Evolutionary conservation across 2,797 vertebrate species (phyloP).

Genomic region (Austrolebias charrua): DNA sequence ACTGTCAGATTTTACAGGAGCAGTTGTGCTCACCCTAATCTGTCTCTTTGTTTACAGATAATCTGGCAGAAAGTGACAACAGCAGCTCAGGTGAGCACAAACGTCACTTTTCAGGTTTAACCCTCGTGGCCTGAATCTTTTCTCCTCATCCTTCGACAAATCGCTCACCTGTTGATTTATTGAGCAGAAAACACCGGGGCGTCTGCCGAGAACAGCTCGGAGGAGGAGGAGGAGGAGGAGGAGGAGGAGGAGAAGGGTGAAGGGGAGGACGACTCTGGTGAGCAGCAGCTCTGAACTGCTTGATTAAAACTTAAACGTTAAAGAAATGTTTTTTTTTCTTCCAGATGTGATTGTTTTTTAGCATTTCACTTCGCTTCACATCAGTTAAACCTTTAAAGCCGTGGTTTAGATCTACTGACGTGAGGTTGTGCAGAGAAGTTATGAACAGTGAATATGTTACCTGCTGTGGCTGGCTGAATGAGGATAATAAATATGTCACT

Average conservation of each 20-base stretch:
- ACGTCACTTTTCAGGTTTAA: neutral
- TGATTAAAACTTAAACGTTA: neutral
- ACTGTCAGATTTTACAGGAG: neutral
- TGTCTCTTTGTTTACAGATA: slow-evolving; percentile 58
- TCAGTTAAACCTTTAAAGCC: too few species aligned
- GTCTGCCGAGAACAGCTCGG: slow-evolving; percentile 71
- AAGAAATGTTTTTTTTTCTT: too few species aligned
- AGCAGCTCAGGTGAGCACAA: slow-evolving; percentile 65
- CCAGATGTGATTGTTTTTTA: too few species aligned
- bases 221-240: slow-evolving; percentile 64
- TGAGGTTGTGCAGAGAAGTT: too few species aligned
- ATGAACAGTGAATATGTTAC: too few species aligned
- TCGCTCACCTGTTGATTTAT: slow-evolving; percentile 8
- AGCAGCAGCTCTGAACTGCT: slow-evolving; percentile 21
- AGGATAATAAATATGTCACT: too few species aligned
- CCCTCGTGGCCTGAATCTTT: neutral
- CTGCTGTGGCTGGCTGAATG: too few species aligned
- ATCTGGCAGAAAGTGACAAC: slow-evolving; percentile 58
- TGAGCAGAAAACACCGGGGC: slow-evolving; percentile 57
- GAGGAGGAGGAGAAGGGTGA: slow-evolving; percentile 18
- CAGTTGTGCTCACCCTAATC: slow-evolving; percentile 5
- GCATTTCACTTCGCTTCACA: too few species aligned
- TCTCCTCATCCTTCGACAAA: neutral
- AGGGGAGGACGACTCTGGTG: slow-evolving; percentile 59
- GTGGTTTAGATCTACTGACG: too few species aligned